Base-by-base conservation (phyloP, 2,113 vertebrate species). In the Scartelaos histophorus region DNA sequence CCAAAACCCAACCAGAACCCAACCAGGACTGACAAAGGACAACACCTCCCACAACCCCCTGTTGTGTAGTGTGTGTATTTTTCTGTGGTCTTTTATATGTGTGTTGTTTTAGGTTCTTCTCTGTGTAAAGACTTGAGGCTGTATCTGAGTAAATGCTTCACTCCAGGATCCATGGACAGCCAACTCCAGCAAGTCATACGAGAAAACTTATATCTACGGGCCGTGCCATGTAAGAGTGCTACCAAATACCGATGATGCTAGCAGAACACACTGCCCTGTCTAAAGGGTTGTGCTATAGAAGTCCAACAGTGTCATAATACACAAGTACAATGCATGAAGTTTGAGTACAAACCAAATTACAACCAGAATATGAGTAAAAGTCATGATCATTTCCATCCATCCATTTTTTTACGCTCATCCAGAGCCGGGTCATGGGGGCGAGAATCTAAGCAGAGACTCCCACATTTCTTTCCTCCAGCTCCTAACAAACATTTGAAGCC, bases 81-180 rank as follows among this genome's bases (percentile, higher is more conserved):
- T 58, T 67, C 38, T 73, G 24, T 73, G 9, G 53, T 58, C 57
- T 56, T 54, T 75, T 66, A 35, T 54, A 24, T 46, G 51, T 60
- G 15, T 76, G 45, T n/a, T 25, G 34, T 53, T 68, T 53, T 79
- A 94, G 93, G 93, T 2, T 89, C 88, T 3, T 92, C 93, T 35
- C 88, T 94, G 66, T 94, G 93, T 85, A 94, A 93, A 78, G 93
- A 94, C 86, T 89, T 94, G 77, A 83, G 93, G 77, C 81, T 94
- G 74, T 94, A 93, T 67, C 91, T 94, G 86, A 94, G 93, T 67
- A 94, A 94, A 71, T 94, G 93, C 85, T 94, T 94, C 86, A 94
- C 93, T 7, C 93, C 93, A 0, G 90, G 91, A 29, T 93, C 90
- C 61, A 88, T 91, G 89, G 93, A 94, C 90, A 92, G 92, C 73